These are phyloP conservation scores for Atractosteus spatula DNA, from an alignment of 2,113 vertebrate species.

Conservation along the genomic window DNA sequence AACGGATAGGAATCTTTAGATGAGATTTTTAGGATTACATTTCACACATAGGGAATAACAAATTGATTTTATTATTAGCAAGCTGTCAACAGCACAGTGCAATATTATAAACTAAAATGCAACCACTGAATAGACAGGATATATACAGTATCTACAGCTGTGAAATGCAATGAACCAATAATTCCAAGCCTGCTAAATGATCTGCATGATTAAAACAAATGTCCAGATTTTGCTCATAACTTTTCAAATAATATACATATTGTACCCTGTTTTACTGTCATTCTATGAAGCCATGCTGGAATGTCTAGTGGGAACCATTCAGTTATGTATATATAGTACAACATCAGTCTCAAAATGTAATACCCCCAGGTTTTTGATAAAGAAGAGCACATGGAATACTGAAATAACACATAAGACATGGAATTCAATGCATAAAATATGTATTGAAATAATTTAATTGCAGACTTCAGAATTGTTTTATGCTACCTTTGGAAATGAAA, in stretches of 20 bases:
- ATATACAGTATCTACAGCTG: not conserved
- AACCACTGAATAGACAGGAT: not conserved
- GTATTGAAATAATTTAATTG: too few species aligned
- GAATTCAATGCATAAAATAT: too few species aligned
- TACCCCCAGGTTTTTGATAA: too few species aligned
- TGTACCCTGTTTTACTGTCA: conserved; percentile 32
- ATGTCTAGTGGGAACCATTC: conserved; percentile 39
- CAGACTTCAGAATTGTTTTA: too few species aligned
- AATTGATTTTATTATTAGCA: conserved; percentile 5
- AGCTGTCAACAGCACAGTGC: conserved; percentile 3
- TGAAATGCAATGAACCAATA: not conserved
- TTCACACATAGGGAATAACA: conserved; percentile 1
- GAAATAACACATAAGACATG: too few species aligned
- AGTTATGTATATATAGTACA: conserved; percentile 44
- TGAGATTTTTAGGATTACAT: not conserved
- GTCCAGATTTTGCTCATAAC: conserved; percentile 29
- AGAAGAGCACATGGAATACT: too few species aligned
- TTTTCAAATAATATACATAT: conserved; percentile 20
- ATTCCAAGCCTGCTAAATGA: conserved; percentile 4
- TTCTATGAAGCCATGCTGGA: conserved; percentile 29
- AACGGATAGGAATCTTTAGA: not conserved
- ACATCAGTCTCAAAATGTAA: too few species aligned
- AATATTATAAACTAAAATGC: not conserved
- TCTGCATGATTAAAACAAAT: conserved; percentile 31
- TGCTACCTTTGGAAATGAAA: too few species aligned